phyloP scores from a whole-genome alignment of 2,797 vertebrate species.

The Halcyon chelicuti region DNA sequence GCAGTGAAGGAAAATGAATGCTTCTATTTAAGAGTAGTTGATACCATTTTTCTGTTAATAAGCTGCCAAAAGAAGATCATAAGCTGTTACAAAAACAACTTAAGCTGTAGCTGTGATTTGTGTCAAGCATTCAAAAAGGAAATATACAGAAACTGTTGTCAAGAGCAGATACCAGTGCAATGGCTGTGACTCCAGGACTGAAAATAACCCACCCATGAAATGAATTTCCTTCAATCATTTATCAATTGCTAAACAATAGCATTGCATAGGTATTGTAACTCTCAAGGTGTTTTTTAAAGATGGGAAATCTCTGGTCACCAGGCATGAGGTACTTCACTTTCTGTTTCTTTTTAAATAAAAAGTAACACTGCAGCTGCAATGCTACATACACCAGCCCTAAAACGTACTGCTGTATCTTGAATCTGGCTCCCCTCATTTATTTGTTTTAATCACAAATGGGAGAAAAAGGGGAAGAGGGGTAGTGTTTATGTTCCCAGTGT shows the following conservation, averaged over 20 bases:
- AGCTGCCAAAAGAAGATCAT: conserved; percentile 12
- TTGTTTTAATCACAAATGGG: background rate
- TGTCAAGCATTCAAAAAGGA: background rate
- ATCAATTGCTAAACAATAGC: background rate
- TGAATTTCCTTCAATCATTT: background rate
- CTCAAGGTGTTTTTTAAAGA: background rate
- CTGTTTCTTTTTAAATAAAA: background rate
- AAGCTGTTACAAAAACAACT: background rate
- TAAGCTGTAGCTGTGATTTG: background rate
- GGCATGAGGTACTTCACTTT: background rate
- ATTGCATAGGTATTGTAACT: background rate
- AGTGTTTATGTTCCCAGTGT: background rate
- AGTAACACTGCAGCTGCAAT: background rate
- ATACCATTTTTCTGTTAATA: background rate
- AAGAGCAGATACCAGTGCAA: background rate
- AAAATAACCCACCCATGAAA: background rate
- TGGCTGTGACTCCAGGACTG: background rate
- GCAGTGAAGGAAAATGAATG: background rate
- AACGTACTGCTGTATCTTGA: background rate
- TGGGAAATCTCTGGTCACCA: background rate
- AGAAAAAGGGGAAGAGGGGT: background rate
- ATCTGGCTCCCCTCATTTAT: background rate
- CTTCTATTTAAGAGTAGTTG: background rate
- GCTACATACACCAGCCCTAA: background rate
- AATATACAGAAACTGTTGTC: background rate